Base-by-base conservation (phyloP, 1,140 invertebrate species). In the Sycobia sp. region DNA sequence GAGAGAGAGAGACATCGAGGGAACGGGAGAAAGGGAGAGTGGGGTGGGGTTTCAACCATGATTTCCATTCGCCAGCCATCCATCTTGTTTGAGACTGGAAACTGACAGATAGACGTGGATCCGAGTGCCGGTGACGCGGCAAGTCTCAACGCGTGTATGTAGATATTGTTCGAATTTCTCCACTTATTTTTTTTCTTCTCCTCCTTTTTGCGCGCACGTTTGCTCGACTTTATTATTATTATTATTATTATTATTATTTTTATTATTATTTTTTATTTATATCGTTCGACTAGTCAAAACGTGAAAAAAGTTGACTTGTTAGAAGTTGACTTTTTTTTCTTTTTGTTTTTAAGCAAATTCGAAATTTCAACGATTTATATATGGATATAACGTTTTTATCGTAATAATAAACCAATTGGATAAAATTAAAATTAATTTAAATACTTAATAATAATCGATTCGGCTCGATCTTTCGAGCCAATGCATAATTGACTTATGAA, bases 11-110 rank as follows among this genome's bases (percentile, higher is more conserved):
- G 47, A 66, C 62, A 47, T 53, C 53, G 58, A 51, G 39, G n/a
- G n/a, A n/a, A n/a, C n/a, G n/a, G n/a, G n/a, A n/a, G n/a, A 11
- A 32, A n/a, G 41, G 56, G 27, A 60, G 65, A 69, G 63, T 66
- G 66, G 47, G 61, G 39, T 49, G 38, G 55, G 58, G 65, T 63
- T 65, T 59, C 55, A 60, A 27, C 57, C 57, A 68, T 60, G 66
- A 57, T 62, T 82, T 82, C 81, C 80, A 82, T 82, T 82, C 80
- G 77, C 80, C 73, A 76, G 79, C 79, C 77, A 82, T 82, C 80
- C 79, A 82, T 82, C 81, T 82, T 82, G 76, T 82, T 82, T 82
- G 79, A 81, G 79, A 81, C 78, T 80, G 80, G 80, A 79, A 82
- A 80, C 79, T 81, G 79, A 82, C 79, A 81, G 80, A 80, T 81